Percentiles rank a stretch among this genome's conserved stretches.
Conservation (phyloP, 92 coral and sea anemone species). For the Muricea muricata region DNA sequence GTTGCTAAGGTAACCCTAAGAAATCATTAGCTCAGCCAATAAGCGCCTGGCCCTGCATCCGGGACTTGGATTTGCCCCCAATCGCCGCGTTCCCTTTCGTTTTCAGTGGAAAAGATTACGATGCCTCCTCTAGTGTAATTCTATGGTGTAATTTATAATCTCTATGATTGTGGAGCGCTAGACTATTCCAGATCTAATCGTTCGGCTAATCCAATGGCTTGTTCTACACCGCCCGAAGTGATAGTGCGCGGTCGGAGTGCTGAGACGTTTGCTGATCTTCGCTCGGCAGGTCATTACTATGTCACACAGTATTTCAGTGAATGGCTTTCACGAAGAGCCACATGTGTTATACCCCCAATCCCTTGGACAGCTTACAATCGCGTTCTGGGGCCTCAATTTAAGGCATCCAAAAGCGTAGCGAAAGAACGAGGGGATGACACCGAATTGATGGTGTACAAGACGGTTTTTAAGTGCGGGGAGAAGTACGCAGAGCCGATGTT, state of each 20-base stretch:
- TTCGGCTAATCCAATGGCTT: background rate
- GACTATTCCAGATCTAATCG: too few species aligned
- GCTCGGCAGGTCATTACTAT: background rate
- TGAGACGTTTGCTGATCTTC: background rate
- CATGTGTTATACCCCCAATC: background rate
- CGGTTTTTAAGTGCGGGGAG: background rate
- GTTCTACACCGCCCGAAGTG: background rate
- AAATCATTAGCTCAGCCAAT: too few species aligned
- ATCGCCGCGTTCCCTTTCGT: too few species aligned
- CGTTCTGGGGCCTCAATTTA: background rate
- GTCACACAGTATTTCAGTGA: background rate
- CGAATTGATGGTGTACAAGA: background rate
- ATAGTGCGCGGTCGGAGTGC: background rate
- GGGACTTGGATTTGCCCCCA: too few species aligned
- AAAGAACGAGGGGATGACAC: background rate
- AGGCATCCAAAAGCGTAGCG: background rate
- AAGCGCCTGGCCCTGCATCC: too few species aligned
- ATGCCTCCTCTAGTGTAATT: too few species aligned
- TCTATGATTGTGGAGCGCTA: too few species aligned
- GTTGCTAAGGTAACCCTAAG: too few species aligned
- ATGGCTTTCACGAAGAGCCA: background rate
- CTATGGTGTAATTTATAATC: too few species aligned
- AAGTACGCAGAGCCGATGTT: background rate
- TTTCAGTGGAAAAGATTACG: too few species aligned
- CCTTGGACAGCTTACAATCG: background rate